Percentiles rank a stretch among this genome's conserved stretches.
phyloP scores from a whole-genome alignment of 35 echinoderm and acorn worm species.

The Ophiothrix spiculata region DNA sequence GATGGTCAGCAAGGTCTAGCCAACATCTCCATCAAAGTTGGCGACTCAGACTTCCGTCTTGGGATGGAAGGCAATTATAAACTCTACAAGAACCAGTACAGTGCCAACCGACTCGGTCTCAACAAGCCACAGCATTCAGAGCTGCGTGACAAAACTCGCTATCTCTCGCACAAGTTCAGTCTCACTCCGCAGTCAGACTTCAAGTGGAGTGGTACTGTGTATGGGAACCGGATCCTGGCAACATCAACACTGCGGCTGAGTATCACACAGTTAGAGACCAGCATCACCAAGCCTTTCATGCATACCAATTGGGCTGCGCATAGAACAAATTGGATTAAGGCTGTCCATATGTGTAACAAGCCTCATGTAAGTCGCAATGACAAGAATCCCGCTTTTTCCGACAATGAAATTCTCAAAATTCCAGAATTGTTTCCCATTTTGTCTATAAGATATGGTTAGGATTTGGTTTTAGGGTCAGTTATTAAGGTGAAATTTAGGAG shows the following conservation, averaged over 20 bases:
- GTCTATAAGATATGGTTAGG: too few species aligned
- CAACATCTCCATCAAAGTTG: background rate
- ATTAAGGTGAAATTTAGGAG: too few species aligned
- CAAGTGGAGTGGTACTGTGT: slow-evolving; percentile 86
- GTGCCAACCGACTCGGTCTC: slow-evolving; percentile 63
- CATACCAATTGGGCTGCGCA: slow-evolving; percentile 92
- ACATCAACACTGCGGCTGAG: slow-evolving; percentile 79
- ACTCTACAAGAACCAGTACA: slow-evolving; percentile 88
- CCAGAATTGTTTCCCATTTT: too few species aligned
- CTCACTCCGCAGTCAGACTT: slow-evolving; percentile 50
- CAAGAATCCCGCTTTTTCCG: too few species aligned
- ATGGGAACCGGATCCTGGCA: slow-evolving; percentile 75
- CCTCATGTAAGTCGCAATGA: slow-evolving; percentile 59
- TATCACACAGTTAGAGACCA: slow-evolving; percentile 82
- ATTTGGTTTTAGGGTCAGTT: too few species aligned
- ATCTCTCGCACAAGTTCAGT: slow-evolving; percentile 86
- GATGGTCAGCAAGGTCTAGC: background rate
- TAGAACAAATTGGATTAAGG: slow-evolving; percentile 97
- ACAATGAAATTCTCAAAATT: too few species aligned
- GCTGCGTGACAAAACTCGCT: slow-evolving; percentile 78
- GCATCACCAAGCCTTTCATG: slow-evolving; percentile 78
- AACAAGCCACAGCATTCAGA: slow-evolving; percentile 98
- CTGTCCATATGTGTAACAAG: slow-evolving; percentile 93
- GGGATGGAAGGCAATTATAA: slow-evolving; percentile 98
- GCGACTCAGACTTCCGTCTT: slow-evolving; percentile 63